These are phyloP conservation scores for Eupithecia insigniata DNA, from an alignment of 2,888 invertebrate genomes.

Conservation along the genomic window DNA sequence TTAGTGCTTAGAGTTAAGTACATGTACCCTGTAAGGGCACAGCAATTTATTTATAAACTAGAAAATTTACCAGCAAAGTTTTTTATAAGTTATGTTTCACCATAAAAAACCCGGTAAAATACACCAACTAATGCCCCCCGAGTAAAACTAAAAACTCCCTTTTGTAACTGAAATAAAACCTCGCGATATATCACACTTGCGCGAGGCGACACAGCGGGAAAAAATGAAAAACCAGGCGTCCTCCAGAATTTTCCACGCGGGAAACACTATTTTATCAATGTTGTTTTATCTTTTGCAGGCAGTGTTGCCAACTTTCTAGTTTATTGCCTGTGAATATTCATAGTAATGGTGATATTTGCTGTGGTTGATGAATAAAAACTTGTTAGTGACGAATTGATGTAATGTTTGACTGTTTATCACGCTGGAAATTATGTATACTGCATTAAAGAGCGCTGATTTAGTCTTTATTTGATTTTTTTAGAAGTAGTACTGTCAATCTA, in stretches of 20 bases:
- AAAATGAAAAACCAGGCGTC: conserved; percentile 29
- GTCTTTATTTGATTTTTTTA: background rate
- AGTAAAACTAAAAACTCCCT: conserved; percentile 26
- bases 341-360: background rate
- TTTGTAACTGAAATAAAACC: conserved; percentile 41
- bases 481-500: background rate
- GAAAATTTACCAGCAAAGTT: too few relatives aligned
- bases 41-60: too few relatives aligned
- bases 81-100: conserved; percentile 1
- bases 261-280: conserved; percentile 25
- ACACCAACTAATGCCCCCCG: background rate
- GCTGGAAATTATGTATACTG: too few relatives aligned
- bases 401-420: background rate
- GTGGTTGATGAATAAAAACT: conserved; percentile 4
- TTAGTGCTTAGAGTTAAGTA: too few relatives aligned
- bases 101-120: background rate
- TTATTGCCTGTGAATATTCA: conserved; percentile 11
- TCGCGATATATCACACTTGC: conserved; percentile 45
- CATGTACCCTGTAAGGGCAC: too few relatives aligned
- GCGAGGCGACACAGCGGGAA: conserved; percentile 22
- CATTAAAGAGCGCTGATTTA: background rate
- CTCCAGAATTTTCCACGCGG: conserved; percentile 29
- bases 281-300: conserved; percentile 12
- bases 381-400: background rate
- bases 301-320: conserved; percentile 18